phyloP scores from a whole-genome alignment of 2,888 invertebrate genomes.

The Gisinianus flammeolus region DNA sequence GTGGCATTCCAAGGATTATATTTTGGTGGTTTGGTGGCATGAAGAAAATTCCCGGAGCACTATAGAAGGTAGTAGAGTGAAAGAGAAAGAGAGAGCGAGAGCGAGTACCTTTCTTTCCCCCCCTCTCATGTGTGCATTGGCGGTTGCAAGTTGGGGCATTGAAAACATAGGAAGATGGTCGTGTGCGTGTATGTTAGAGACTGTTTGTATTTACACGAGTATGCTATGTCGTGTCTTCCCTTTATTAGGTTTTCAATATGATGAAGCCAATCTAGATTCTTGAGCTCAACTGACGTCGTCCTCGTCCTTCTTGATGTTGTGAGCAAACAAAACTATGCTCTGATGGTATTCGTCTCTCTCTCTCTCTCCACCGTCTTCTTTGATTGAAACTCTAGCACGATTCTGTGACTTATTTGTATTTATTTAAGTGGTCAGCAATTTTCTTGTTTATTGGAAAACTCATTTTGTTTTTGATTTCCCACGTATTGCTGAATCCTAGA shows the following conservation, averaged over 20 bases:
- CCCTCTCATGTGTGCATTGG: not conserved
- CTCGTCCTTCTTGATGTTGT: slow-evolving; percentile 33
- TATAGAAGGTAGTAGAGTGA: slow-evolving; percentile 1
- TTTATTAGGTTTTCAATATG: slow-evolving; percentile 48
- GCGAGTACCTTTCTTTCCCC: not conserved
- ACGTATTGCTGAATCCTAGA: slow-evolving; percentile 35
- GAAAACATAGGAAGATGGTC: not conserved
- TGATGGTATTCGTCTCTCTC: not conserved
- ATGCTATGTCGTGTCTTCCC: slow-evolving; percentile 22
- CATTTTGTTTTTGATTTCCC: slow-evolving; percentile 32
- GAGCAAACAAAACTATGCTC: slow-evolving; percentile 32
- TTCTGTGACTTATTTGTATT: slow-evolving; percentile 34
- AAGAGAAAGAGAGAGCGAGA: not conserved
- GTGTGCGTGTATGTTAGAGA: not conserved
- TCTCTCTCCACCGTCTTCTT: not conserved
- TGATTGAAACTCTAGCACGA: slow-evolving; percentile 17
- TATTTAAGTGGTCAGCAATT: slow-evolving; percentile 39
- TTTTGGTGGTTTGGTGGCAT: not conserved
- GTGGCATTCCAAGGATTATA: slow-evolving; percentile 21
- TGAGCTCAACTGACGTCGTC: slow-evolving; percentile 18
- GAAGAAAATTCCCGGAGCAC: slow-evolving; percentile 10
- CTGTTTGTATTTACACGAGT: slow-evolving; percentile 42
- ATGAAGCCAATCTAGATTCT: slow-evolving; percentile 40
- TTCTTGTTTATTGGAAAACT: slow-evolving; percentile 38
- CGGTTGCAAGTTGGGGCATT: slow-evolving; percentile 3